Base-by-base conservation (phyloP, 2,797 vertebrate genomes). In the Acropternis orthonyx region DNA sequence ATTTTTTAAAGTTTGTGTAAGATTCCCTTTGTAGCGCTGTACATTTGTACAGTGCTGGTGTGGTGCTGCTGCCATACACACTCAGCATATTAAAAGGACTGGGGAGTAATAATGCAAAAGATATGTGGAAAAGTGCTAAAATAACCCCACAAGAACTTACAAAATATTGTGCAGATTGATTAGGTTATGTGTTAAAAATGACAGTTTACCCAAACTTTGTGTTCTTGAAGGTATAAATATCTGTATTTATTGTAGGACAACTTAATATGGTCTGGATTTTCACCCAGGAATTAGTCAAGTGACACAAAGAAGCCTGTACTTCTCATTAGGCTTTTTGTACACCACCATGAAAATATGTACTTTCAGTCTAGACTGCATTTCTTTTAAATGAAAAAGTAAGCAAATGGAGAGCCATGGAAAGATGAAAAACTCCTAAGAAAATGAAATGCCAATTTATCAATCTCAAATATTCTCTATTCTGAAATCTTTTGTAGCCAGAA, bases 1-100 rank as follows among this genome's bases (percentile, higher is more conserved):
- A 49, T 26, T 93, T 59, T 93, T 75, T 85, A 88, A 96, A 96
- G 52, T 94, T 85, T 95, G 59, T 84, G 59, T 74, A 91, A 94
- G n/a, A 67, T 95, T 91, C 93, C 83, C 63, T 92, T 94, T 93
- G 58, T 65, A 88, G 72, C 86, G 37, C 39, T 95, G 86, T 95
- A 90, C 49, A 96, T 49, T 91, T 88, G 26, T 91, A 36, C 67
- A 82, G 74, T 89, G 39, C 72, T 88, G 84, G 62, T 81, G 62
- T 92, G 83, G 95, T 94, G 77, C 52, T 94, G 91, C 86, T 91
- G 20, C 46, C 18, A 71, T 32, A 80, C 8, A 72, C 32, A 71
- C 77, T 62, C 51, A 89, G n/a, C n/a, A 67, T 71, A 67, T 75
- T 85, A 62, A 77, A 88, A 95, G 74, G 67, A 59, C 20, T 81